Evolutionary conservation across 30 jellyfish, hydroid and myxozoan genomes (phyloP), one percentile per base, ranked within the genome.

Genomic region (Aurelia coerulea): DNA sequence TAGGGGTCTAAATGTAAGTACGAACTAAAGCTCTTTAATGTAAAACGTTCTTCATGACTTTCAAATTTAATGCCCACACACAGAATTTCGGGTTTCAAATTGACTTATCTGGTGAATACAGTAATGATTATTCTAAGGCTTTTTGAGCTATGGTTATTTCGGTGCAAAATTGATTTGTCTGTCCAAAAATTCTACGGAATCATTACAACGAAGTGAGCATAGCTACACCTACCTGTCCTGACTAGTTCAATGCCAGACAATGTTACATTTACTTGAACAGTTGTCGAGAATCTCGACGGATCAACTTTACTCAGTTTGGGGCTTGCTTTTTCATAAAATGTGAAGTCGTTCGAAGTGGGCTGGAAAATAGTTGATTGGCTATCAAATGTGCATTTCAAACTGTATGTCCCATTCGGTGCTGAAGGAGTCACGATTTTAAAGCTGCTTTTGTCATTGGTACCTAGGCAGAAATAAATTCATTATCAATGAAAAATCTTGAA

Each of bases 211-310:
- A 46, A 6, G 56, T 1, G 56, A 46, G 8, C 56, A 46, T 6
- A 9, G 56, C 56, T 46, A 5, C 8, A 46, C 56, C 1, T 86
- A 86, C 98, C 96, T 42, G 98, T 85, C 18, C 59, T 52, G 10
- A 0, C 41, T 50, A 91, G 75, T 9, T 94, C 96, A 13, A 41
- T 74, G 41, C 98, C 98, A 53, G 51, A 51, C 58, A 91, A 71
- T 8, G 90, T 59, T 29, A 91, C 75, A 62, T 70, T 74, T 46
- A 33, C 81, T 51, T 19, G 32, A 64, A 23, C 54, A 56, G 65
- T 73, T 5, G 51, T 73, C 73, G 94, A 84, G 17, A 91, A 39
- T 35, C 87, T 67, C 49, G 46, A 31, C 10, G 96, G 90, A n/a
- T 17, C 73, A 18, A 80, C 68, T 13, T 74, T 37, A 41, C 63